phyloP scores from a whole-genome alignment of 1,140 invertebrate species.

The Lepidotrigona ventralis region DNA sequence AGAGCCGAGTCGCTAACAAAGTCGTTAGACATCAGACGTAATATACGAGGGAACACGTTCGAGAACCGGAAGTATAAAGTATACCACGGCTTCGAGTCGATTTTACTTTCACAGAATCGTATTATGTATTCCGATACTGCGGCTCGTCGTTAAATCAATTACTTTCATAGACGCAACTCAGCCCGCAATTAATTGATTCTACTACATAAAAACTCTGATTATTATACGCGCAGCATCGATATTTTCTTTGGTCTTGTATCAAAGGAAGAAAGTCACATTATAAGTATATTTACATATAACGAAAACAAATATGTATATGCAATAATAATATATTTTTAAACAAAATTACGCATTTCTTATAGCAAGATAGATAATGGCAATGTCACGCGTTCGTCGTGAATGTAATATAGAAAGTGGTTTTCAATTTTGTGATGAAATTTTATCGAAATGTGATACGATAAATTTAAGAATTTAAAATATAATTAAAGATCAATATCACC shows the following conservation, averaged over 20 bases:
- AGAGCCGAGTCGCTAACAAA: background rate
- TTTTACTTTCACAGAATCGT: slow-evolving; percentile 42
- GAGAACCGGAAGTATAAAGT: slow-evolving; percentile 29
- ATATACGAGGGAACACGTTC: background rate
- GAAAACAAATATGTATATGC: background rate
- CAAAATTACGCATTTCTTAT: background rate
- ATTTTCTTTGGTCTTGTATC: background rate
- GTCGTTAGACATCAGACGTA: background rate
- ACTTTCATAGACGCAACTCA: background rate
- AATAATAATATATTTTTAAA: background rate
- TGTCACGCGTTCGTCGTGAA: slow-evolving; percentile 13
- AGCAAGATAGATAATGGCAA: background rate
- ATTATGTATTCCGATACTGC: slow-evolving; percentile 2
- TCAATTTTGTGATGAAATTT: slow-evolving; percentile 28
- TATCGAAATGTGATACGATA: slow-evolving; percentile 26
- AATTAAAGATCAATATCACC: slow-evolving; percentile 1
- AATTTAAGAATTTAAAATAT: slow-evolving; percentile 32
- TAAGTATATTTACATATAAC: no score
- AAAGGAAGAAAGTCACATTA: background rate
- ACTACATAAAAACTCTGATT: background rate
- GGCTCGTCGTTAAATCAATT: background rate
- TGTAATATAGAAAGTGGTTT: slow-evolving; percentile 46
- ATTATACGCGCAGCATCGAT: background rate
- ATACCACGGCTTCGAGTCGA: background rate
- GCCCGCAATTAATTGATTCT: background rate